Evolutionary conservation across 2,888 invertebrate genomes (phyloP), one percentile per base, ranked within the genome.

Genomic region (Punctoribates punctum): DNA sequence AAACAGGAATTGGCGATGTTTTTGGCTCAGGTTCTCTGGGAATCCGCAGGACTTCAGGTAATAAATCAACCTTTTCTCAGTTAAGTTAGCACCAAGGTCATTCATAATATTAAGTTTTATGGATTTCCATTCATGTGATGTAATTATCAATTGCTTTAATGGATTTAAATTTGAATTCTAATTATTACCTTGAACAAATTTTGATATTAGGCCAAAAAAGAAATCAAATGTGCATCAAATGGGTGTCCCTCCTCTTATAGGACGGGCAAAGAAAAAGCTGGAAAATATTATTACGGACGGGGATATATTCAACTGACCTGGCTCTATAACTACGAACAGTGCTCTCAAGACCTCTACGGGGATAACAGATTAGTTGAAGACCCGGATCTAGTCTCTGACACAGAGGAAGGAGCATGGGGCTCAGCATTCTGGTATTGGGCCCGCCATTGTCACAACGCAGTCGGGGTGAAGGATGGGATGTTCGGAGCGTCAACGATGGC

Each of bases 281-380:
- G 38, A 15, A 70, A 70, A 20, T 75, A 75, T 20, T 75, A 75
- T 34, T 75, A 70, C n/a, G 75, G 75, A 0, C 67, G 75, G 20
- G 75, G 75, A 9, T 75, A 75, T 20, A 75, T 75, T 42, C 75
- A 75, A 72, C 42, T 75, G 29, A 75, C 75, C 20, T 75, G 75
- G 75, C 17, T 75, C 54, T 67, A 75, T 20, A 75, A 75, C 20
- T 75, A 75, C 34, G 75, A 42, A 67, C 67, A 70, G 15, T 74
- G 70, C 34, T 74, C 81, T 79, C 73, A 83, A 81, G 29, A 76
- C n/a, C 25, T 76, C 11, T 76, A 76, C 25, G 73, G 73, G 1
- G 76, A 76, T 51, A 25, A 67, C 46, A n/a, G 76, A 42, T 25
- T 76, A 42, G 73, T 76, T 1, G 73, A 76, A 13, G 27, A 76